Conservation (phyloP, 35 echinoderm and acorn worm genomes). For the Holothuria glaberrima region DNA sequence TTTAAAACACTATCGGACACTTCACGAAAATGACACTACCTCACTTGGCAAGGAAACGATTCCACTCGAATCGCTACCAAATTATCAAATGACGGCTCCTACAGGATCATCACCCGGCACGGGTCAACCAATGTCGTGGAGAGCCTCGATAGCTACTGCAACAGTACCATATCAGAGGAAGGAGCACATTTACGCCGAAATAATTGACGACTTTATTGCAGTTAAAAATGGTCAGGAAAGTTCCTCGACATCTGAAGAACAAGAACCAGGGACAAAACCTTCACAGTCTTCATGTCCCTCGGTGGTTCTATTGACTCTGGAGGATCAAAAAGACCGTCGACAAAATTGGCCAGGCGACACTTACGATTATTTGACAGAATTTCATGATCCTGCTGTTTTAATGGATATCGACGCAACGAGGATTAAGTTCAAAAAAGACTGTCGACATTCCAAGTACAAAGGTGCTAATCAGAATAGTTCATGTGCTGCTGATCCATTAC, state of each 20-base stretch:
- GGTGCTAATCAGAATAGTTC: conserved; percentile 34
- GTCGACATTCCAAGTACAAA: conserved; percentile 19
- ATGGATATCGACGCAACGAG: not conserved
- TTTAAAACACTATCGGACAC: not conserved
- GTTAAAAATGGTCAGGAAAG: not conserved
- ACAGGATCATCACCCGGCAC: not conserved
- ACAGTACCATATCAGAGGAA: conserved; percentile 11
- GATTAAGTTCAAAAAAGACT: conserved; percentile 25
- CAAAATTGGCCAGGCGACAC: not conserved
- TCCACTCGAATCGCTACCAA: not conserved
- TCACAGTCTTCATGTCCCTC: not conserved
- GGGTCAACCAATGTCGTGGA: no score
- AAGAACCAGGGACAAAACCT: not conserved
- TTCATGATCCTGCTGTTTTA: not conserved
- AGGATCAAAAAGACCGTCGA: not conserved
- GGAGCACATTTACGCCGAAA: conserved; percentile 48
- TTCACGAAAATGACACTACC: not conserved
- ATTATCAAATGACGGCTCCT: not conserved
- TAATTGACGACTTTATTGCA: not conserved
- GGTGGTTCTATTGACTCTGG: not conserved
- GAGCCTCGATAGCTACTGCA: no score
- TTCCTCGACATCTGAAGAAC: not conserved
- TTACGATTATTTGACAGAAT: not conserved
- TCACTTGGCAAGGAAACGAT: not conserved
- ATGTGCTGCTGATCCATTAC: not conserved